Evolutionary conservation across 2,888 invertebrate genomes (phyloP).

Genomic region (Phanerotoma sp.): DNA sequence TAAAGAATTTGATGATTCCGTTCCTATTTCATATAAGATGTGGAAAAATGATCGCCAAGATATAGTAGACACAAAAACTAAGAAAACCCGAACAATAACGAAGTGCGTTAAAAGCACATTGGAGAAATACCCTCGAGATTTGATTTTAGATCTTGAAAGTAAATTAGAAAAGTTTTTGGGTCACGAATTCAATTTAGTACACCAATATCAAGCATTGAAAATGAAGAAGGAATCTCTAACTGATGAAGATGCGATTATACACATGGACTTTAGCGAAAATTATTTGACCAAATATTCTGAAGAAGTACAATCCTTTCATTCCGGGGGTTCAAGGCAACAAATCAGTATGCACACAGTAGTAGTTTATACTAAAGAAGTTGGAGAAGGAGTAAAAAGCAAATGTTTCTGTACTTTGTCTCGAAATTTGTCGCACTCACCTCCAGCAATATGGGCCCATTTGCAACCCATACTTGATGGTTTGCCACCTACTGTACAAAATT

Average conservation of each 20-base stretch:
- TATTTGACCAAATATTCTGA: background rate
- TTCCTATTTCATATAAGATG: too few relatives aligned
- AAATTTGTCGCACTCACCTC: too few relatives aligned
- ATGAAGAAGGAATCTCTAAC: background rate
- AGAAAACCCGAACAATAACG: too few relatives aligned
- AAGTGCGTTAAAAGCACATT: background rate
- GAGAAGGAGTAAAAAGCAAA: too few relatives aligned
- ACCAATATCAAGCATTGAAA: background rate
- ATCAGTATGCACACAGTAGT: background rate
- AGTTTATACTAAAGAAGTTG: background rate
- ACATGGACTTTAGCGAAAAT: background rate
- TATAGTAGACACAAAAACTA: too few relatives aligned
- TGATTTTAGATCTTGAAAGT: too few relatives aligned
- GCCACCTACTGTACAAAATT: constrained; percentile 4
- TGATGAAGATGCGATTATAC: background rate
- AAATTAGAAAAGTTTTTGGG: too few relatives aligned
- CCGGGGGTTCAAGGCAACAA: background rate
- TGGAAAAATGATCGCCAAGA: too few relatives aligned
- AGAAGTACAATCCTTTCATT: background rate
- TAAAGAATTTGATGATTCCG: too few relatives aligned
- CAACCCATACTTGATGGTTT: constrained; percentile 21
- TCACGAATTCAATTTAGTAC: background rate
- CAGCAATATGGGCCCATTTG: too few relatives aligned
- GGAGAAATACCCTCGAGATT: too few relatives aligned
- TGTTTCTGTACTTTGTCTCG: too few relatives aligned